Conservation (phyloP, 2,113 vertebrate genomes). For the Clupea harengus region DNA sequence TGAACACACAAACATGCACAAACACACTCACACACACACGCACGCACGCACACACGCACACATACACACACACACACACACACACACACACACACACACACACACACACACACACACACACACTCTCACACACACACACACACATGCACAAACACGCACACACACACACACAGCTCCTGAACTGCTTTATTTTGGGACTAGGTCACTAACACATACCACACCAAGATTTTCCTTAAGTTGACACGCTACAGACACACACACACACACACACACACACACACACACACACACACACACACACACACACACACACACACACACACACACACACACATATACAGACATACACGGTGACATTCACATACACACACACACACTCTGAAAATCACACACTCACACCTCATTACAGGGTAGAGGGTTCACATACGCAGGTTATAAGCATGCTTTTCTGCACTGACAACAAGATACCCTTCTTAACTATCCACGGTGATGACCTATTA, state of each 20-base stretch:
- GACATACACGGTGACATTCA: too few species aligned
- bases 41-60: background rate
- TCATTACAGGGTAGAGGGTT: too few species aligned
- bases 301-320: too few species aligned
- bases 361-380: too few species aligned
- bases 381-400: too few species aligned
- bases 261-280: constrained; percentile 19
- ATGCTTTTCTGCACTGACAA: too few species aligned
- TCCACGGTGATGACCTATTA: too few species aligned
- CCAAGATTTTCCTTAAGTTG: background rate
- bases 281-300: background rate
- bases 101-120: background rate
- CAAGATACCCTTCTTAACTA: too few species aligned
- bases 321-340: too few species aligned
- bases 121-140: background rate
- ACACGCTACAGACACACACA: constrained; percentile 2
- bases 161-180: background rate
- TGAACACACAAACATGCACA: background rate
- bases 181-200: background rate
- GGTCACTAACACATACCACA: background rate
- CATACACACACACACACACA: background rate
- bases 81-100: background rate
- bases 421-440: too few species aligned
- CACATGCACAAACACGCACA: too few species aligned
- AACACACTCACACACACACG: background rate